A percentile compares a stretch with the other conserved stretches of the same genome.
These are phyloP conservation scores for Hypanus sabinus DNA, from an alignment of 2,113 vertebrate species.

Conservation along the genomic window DNA sequence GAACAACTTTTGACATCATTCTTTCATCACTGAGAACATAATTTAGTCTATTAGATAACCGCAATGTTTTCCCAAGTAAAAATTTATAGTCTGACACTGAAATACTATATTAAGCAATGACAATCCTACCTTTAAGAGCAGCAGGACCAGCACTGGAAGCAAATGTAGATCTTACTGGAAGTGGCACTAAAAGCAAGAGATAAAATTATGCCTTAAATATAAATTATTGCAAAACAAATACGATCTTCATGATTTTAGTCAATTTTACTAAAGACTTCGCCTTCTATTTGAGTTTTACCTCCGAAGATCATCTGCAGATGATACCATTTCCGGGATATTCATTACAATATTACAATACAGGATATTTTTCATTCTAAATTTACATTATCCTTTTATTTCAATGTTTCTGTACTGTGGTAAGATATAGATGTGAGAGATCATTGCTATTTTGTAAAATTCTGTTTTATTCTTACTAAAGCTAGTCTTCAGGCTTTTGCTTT, in stretches of 20 bases:
- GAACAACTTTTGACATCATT: no score
- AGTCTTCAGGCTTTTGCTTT: neutral
- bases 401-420: neutral
- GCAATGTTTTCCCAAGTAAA: neutral
- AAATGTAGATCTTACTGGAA: slow-evolving; percentile 12
- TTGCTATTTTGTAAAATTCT: neutral
- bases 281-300: neutral
- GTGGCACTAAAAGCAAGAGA: slow-evolving; percentile 13
- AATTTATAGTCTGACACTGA: neutral
- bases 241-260: neutral
- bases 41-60: neutral
- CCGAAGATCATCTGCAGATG: neutral
- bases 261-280: neutral
- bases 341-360: neutral
- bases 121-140: slow-evolving; percentile 18
- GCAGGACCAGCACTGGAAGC: neutral
- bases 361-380: neutral
- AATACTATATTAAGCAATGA: neutral
- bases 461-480: neutral
- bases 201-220: neutral
- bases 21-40: no score
- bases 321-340: neutral
- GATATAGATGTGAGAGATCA: neutral
- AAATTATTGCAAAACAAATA: neutral
- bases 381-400: neutral